These are phyloP conservation scores for Sparus aurata DNA, from an alignment of 2,797 vertebrate species.

Conservation along the genomic window DNA sequence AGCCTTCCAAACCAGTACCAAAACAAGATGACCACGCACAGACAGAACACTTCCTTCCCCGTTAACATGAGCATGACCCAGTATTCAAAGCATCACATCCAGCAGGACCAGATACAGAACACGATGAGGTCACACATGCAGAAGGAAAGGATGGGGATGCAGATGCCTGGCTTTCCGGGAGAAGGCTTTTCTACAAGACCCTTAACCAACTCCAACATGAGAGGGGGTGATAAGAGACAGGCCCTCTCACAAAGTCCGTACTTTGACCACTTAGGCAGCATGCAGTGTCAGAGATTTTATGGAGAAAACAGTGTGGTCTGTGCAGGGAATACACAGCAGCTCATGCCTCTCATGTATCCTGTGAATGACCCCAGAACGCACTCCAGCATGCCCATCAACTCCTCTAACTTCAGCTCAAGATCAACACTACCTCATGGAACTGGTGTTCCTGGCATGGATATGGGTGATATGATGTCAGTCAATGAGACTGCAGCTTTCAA, in stretches of 20 bases:
- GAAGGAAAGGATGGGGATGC: conserved; percentile 86
- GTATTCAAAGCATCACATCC: conserved; percentile 67
- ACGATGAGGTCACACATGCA: conserved; percentile 81
- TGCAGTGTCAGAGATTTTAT: conserved; percentile 78
- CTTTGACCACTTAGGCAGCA: conserved; percentile 79
- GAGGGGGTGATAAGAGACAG: conserved; percentile 80
- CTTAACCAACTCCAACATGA: conserved; percentile 72
- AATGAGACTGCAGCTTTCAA: conserved; percentile 82
- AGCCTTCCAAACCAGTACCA: conserved; percentile 75
- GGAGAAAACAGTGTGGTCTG: conserved; percentile 70
- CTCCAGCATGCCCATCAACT: conserved; percentile 71
- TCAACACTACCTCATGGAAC: conserved; percentile 69
- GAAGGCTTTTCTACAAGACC: conserved; percentile 79
- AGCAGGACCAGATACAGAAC: conserved; percentile 81
- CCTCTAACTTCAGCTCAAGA: conserved; percentile 76
- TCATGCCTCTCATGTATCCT: conserved; percentile 79
- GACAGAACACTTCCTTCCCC: conserved; percentile 45
- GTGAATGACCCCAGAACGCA: conserved; percentile 81
- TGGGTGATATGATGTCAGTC: conserved; percentile 75
- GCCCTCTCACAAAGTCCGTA: conserved; percentile 80
- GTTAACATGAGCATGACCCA: conserved; percentile 54
- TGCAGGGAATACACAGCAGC: conserved; percentile 72
- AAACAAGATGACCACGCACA: conserved; percentile 81
- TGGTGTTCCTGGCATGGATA: conserved; percentile 77
- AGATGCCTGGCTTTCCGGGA: conserved; percentile 77